Evolutionary conservation across 1,140 invertebrate genomes (phyloP), one percentile per base, ranked within the genome.

Genomic region (Theocolax elegans): DNA sequence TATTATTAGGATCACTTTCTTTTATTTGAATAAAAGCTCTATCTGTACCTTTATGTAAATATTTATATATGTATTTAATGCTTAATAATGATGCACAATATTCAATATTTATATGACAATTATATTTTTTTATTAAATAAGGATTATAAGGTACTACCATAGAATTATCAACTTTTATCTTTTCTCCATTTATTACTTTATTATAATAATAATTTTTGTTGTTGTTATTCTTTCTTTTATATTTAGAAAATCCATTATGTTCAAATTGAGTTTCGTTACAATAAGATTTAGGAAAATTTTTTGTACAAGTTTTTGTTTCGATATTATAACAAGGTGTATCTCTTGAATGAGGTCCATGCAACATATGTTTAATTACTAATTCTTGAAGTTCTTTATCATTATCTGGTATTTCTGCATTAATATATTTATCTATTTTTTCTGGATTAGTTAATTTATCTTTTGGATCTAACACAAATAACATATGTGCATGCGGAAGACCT

Each of bases 401-500:
- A 7, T 49, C 46, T 2, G 19, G 46, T 7, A 49, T 49, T 49
- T 49, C 21, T 21, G 46, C 46, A 23, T 19, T 49, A 44, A 44
- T 15, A 17, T 15, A 44, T 44, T 44, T 44, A 44, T 44, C 42
- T 9, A 44, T 17, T 3, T 17, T 15, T 9, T 6, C 6, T 9
- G 42, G 42, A 12, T 12, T 44, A 9, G 15, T 9, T 44, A 44
- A 15, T 44, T 44, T 44, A 44, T 44, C 15, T 44, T 44, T 44
- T 6, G 7, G 15, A 44, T 71, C 59, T 54, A 81, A 72, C 54
- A 76, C 82, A 9, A 87, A 7, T 9, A 88, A 69, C 46, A 87
- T 80, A 72, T 88, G 87, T 0, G 72, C 70, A 77, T 88, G 86
- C 1, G 87, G 85, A 21, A 87, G 70, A 4, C 86, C 86, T 72